Conservation (phyloP, 2,797 vertebrate species). For the Pangasius djambal region DNA sequence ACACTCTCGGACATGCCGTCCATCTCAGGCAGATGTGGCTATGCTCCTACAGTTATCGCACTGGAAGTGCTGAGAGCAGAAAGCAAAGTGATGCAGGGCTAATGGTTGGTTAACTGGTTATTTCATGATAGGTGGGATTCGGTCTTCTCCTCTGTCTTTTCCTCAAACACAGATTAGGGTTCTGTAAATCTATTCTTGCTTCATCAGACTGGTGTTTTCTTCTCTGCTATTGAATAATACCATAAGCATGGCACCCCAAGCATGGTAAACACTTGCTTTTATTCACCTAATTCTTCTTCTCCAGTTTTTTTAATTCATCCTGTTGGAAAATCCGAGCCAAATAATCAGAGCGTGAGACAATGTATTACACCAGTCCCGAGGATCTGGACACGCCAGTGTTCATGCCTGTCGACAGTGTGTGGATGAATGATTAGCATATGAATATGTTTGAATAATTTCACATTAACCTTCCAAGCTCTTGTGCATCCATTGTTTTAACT, state of each 20-base stretch:
- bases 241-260: not conserved
- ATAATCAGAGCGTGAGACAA: constrained; percentile 39
- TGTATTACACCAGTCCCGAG: constrained; percentile 43
- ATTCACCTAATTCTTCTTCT: constrained; percentile 35
- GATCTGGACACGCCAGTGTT: constrained; percentile 34
- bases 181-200: constrained; percentile 56
- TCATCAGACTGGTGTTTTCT: constrained; percentile 49
- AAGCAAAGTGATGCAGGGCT: not conserved
- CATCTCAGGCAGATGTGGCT: not conserved
- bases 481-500: constrained; percentile 62
- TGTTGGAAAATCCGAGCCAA: constrained; percentile 29
- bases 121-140: not conserved
- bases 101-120: not conserved
- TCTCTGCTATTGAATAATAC: constrained; percentile 46
- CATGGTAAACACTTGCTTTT: not conserved
- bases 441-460: constrained; percentile 78
- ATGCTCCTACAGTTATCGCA: not conserved
- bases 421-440: constrained; percentile 69
- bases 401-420: constrained; percentile 59
- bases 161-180: not conserved
- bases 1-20: not conserved
- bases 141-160: not conserved
- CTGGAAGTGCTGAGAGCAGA: not conserved
- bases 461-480: constrained; percentile 67
- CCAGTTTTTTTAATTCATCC: constrained; percentile 1